A percentile compares a stretch with the other conserved stretches of the same genome.
Evolutionary conservation across 1,140 invertebrate species (phyloP).

Genomic region (Trachymyrmex septentrionalis): DNA sequence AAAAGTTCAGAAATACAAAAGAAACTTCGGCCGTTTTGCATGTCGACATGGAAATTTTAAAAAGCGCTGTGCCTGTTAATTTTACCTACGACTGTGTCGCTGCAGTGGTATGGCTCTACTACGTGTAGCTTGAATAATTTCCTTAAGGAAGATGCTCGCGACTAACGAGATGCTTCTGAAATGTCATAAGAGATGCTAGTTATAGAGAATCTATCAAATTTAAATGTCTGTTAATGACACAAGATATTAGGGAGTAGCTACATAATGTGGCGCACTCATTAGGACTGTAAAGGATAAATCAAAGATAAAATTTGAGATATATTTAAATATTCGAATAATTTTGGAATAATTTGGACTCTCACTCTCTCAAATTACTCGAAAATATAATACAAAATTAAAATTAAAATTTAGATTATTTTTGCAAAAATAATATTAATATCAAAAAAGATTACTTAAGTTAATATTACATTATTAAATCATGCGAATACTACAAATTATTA

Average conservation of each 20-base stretch:
- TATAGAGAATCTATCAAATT: background rate
- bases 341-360: background rate
- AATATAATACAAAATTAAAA: background rate
- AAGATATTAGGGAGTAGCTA: background rate
- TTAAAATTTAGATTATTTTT: background rate
- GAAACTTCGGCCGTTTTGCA: constrained; percentile 29
- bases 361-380: background rate
- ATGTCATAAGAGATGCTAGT: background rate
- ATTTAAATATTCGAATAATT: background rate
- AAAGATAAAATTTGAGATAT: background rate
- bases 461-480: background rate
- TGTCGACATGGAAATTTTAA: constrained; percentile 40
- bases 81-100: constrained; percentile 14
- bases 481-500: background rate
- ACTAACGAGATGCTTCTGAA: background rate
- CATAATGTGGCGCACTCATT: background rate
- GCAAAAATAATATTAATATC: background rate
- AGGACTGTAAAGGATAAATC: background rate
- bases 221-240: background rate
- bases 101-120: background rate
- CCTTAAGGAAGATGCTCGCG: background rate
- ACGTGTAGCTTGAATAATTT: background rate
- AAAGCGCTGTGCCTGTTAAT: constrained; percentile 4
- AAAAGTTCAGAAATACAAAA: constrained; percentile 22
- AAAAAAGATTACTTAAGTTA: background rate